Conservation (phyloP, 2,113 vertebrate species). For the Strix aluco region DNA sequence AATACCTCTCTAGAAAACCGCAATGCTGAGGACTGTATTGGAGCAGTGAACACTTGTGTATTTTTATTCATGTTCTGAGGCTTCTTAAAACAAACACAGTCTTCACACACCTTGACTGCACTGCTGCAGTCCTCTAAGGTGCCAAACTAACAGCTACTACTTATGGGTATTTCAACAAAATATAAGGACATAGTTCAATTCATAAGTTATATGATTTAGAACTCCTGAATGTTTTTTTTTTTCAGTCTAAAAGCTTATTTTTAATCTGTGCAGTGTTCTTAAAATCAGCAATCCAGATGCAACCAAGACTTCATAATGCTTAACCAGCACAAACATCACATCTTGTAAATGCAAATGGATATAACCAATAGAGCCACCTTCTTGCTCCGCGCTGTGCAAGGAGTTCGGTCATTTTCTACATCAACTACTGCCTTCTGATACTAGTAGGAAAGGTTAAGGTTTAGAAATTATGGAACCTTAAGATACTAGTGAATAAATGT, state of each 20-base stretch:
- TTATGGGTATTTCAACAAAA: neutral
- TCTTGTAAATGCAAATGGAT: neutral
- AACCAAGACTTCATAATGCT: neutral
- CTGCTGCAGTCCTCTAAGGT: neutral
- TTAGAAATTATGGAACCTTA: neutral
- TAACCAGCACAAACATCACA: neutral
- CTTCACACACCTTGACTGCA: neutral
- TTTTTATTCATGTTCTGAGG: neutral
- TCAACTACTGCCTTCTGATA: neutral
- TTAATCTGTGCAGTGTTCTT: neutral
- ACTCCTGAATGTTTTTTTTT: neutral
- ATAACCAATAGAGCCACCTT: neutral
- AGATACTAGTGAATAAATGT: neutral
- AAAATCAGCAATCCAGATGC: neutral
- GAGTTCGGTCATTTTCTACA: neutral
- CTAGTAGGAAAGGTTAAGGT: neutral
- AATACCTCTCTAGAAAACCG: neutral
- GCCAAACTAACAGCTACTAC: neutral
- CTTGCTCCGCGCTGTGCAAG: neutral
- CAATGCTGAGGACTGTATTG: neutral
- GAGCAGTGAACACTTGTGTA: neutral
- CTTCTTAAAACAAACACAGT: neutral
- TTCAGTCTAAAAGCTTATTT: neutral
- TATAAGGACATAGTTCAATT: neutral
- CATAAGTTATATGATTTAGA: neutral